Conservation (phyloP, 2,888 invertebrate genomes). For the Phyllotreta striolata region DNA sequence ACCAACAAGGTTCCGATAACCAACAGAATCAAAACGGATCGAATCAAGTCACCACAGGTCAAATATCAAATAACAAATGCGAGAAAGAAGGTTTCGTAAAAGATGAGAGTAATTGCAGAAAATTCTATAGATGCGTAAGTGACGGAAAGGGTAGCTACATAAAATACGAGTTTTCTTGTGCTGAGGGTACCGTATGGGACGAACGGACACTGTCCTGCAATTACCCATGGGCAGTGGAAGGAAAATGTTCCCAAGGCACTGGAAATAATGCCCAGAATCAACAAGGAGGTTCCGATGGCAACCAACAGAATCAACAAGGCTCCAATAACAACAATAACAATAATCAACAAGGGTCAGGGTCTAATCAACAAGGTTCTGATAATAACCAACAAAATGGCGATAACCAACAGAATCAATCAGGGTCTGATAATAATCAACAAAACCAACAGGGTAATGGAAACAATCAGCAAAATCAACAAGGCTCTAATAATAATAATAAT, state of each 20-base stretch:
- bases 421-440: slow-evolving; percentile 8
- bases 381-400: slow-evolving; percentile 33
- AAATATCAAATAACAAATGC: slow-evolving; percentile 58
- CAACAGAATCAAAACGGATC: slow-evolving; percentile 26
- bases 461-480: slow-evolving; percentile 24
- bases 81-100: slow-evolving; percentile 74
- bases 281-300: slow-evolving; percentile 9
- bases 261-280: slow-evolving; percentile 15
- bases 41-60: slow-evolving; percentile 15
- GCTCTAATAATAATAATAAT: neutral
- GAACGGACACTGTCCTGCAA: slow-evolving; percentile 73
- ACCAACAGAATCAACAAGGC: slow-evolving; percentile 24
- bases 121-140: slow-evolving; percentile 80
- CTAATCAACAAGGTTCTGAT: slow-evolving; percentile 29
- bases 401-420: slow-evolving; percentile 5
- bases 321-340: slow-evolving; percentile 17
- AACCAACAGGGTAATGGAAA: slow-evolving; percentile 24
- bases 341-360: slow-evolving; percentile 33
- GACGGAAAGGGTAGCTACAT: slow-evolving; percentile 68
- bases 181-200: slow-evolving; percentile 82
- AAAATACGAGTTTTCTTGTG: slow-evolving; percentile 77
- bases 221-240: slow-evolving; percentile 68
- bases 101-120: slow-evolving; percentile 73
- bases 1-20: slow-evolving; percentile 29
- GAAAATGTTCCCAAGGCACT: slow-evolving; percentile 45